Base-by-base conservation (phyloP, 2,797 vertebrate species). In the Sarcoramphus papa region DNA sequence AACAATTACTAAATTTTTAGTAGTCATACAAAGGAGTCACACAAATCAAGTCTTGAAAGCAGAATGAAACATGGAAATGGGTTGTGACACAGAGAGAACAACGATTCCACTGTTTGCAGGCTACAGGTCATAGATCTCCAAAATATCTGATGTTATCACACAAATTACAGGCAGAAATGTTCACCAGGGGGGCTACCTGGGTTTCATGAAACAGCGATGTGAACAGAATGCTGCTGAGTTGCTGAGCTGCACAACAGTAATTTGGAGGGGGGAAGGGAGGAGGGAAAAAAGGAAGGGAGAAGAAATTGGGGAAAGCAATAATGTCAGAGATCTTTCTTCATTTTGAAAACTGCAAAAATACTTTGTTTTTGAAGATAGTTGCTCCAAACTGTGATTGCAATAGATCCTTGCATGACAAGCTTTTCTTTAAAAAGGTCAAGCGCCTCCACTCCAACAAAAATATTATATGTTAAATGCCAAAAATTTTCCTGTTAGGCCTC, bases 191-290 rank as follows among this genome's bases (percentile, higher is more conserved):
- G 7, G 6, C 9, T 74, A 31, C 20, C 22, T 10, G 4, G 11
- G 4, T 57, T 85, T 76, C 24, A 12, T 27, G 41, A 78, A 63
- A 59, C 5, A 54, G 4, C 0, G 0, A 28, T 10, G 9, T 80
- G n/a, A 88, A 43, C 8, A 47, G 35, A 80, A 70, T 12, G 11
- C 5, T 67, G 8, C 7, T 57, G 31, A 84, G 18, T 6, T 72
- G 8, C 28, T 68, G 25, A 70, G 10, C 45, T 75, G 20, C 31
- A 5, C 3, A 1, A 13, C 1, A 28, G 6, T 9, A n/a, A 40
- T 54, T 63, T 51, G 10, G 12, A 67, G 25, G 6, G 28, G 0
- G 3, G 9, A 13, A 27, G 5, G 2, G 0, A 2, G 10, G 16
- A 7, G 2, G 7, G 4, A 6, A 59, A 60, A 80, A 45, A 30